phyloP scores from a whole-genome alignment of 2,888 invertebrate species.

The Eupithecia tripunctaria region DNA sequence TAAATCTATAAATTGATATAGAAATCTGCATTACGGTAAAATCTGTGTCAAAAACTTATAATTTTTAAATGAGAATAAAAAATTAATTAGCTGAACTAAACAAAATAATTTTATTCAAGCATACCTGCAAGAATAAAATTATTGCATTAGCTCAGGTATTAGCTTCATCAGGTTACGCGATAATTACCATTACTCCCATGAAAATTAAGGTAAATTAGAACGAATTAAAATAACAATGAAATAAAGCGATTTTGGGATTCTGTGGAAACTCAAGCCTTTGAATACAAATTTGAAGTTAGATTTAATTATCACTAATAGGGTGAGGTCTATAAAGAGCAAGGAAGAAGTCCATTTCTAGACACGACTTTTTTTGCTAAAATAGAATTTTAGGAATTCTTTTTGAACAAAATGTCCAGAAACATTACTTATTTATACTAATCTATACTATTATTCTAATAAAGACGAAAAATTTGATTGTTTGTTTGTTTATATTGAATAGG shows the following conservation, averaged over 20 bases:
- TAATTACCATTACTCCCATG: slow-evolving; percentile 38
- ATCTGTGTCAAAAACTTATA: too few species aligned
- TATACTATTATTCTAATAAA: too few species aligned
- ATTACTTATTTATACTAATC: too few species aligned
- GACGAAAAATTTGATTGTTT: too few species aligned
- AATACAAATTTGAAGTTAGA: slow-evolving; percentile 62
- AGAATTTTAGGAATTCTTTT: too few species aligned
- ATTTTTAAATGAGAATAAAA: too few species aligned
- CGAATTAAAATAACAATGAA: slow-evolving; percentile 48
- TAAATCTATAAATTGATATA: too few species aligned
- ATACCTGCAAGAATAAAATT: not conserved
- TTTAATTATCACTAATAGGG: slow-evolving; percentile 78
- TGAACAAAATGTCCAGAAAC: too few species aligned
- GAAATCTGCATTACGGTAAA: too few species aligned
- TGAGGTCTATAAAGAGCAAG: slow-evolving; percentile 43
- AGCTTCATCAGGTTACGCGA: slow-evolving; percentile 20
- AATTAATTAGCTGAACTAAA: too few species aligned
- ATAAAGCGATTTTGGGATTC: slow-evolving; percentile 50
- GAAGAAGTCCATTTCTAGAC: slow-evolving; percentile 11
- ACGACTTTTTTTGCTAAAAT: not conserved
- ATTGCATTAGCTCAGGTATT: slow-evolving; percentile 1
- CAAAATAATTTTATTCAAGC: too few species aligned
- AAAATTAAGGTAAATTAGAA: slow-evolving; percentile 42
- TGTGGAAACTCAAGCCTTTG: slow-evolving; percentile 44
- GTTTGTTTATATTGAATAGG: too few species aligned